A percentile compares a stretch with the other conserved stretches of the same genome.
Evolutionary conservation across 2,888 invertebrate genomes (phyloP).

Genomic region (Eucera pruinosa): DNA sequence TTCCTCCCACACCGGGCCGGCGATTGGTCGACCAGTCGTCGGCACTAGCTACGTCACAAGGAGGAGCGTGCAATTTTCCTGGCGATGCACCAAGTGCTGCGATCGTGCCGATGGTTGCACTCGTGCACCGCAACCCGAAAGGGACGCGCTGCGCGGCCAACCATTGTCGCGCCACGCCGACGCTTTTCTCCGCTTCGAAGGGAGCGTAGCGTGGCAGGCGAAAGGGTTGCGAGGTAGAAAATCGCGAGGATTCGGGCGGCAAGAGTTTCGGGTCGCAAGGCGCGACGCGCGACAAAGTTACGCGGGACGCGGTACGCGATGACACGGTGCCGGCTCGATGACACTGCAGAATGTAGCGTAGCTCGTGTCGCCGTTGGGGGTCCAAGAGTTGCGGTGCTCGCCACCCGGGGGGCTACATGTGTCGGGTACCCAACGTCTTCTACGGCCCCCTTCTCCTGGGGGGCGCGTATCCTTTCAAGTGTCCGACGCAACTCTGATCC

Average conservation of each 20-base stretch:
- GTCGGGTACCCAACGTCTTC: slow-evolving; percentile 74
- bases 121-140: slow-evolving; percentile 45
- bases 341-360: slow-evolving; percentile 79
- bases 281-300: slow-evolving; percentile 21
- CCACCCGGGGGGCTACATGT: slow-evolving; percentile 80
- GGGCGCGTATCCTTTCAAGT: slow-evolving; percentile 77
- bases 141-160: background rate
- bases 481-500: slow-evolving; percentile 68
- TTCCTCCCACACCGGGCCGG: slow-evolving; percentile 52
- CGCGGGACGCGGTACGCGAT: slow-evolving; percentile 57
- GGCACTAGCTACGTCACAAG: slow-evolving; percentile 72
- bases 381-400: slow-evolving; percentile 72
- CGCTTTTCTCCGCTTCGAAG: background rate
- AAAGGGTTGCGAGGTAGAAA: background rate
- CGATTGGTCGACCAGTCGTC: slow-evolving; percentile 70
- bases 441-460: slow-evolving; percentile 45
- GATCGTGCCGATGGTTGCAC: slow-evolving; percentile 58
- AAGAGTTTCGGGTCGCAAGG: too few species aligned
- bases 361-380: slow-evolving; percentile 78
- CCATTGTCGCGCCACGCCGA: background rate
- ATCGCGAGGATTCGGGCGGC: background rate
- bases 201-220: background rate
- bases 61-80: slow-evolving; percentile 66
- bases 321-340: slow-evolving; percentile 72
- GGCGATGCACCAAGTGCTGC: slow-evolving; percentile 65